Evolutionary conservation across 2,797 vertebrate species (phyloP).

Genomic region (Lacerta viridis): DNA sequence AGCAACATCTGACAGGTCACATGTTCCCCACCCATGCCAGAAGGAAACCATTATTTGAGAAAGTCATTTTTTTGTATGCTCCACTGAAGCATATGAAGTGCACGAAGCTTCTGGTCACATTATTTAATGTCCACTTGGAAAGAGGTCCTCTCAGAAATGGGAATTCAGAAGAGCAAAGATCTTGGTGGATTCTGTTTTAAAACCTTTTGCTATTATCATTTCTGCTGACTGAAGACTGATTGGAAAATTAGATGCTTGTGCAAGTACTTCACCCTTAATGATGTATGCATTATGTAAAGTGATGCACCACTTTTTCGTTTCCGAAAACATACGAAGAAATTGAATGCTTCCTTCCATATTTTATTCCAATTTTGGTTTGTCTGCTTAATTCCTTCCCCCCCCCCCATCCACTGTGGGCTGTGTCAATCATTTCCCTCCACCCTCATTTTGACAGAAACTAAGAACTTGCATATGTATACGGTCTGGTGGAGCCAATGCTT

Average conservation of each 20-base stretch:
- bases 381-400: not conserved
- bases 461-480: not conserved
- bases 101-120: no score
- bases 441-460: conserved; percentile 9
- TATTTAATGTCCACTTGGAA: no score
- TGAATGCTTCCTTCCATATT: not conserved
- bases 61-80: no score
- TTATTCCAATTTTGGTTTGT: not conserved
- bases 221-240: not conserved
- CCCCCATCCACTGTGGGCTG: not conserved
- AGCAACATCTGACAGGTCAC: no score
- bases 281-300: not conserved
- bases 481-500: not conserved
- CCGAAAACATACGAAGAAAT: not conserved
- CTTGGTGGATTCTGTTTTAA: not conserved
- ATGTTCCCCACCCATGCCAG: no score
- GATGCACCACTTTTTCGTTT: not conserved
- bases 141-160: no score
- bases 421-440: not conserved
- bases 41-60: no score
- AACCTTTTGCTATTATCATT: not conserved
- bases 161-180: not conserved
- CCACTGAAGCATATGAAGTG: no score
- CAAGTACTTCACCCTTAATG: not conserved
- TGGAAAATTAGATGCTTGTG: not conserved